Evolutionary conservation across 2,888 invertebrate genomes (phyloP), one percentile per base, ranked within the genome.

Genomic region (Drosophila recens): DNA sequence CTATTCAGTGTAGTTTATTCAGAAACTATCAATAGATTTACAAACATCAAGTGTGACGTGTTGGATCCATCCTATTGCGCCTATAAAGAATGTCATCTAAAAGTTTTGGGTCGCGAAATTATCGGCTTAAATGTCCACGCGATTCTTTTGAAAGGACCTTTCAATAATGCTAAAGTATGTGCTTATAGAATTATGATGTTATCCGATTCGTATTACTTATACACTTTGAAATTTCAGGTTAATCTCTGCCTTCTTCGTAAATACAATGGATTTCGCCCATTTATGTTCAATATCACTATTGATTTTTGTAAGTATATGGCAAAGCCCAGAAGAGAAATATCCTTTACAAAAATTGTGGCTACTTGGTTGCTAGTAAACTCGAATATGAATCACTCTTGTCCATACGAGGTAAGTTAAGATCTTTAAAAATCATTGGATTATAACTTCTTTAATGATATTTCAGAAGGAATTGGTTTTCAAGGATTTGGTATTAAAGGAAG

Each of bases 241-340:
- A 61, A 73, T 53, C 6, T 72, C 0, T 43, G 46, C 8, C 8
- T 72, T 0, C 56, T n/a, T 15, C 68, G 62, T 0, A 64, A 38
- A 36, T 67, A 10, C 9, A 77, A 38, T 45, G 67, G 64, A 1
- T 77, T 27, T 64, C 69, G 33, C 3, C 73, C 70, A 1, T 70
- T 40, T 30, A 17, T 77, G 33, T 61, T 49, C 2, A 72, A 75
- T 10, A 4, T 1, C 0, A 77, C 57, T 0, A 4, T 45, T 0
- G 49, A 78, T 34, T 74, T 57, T 53, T 74, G 78, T 11, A 42
- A 62, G 0, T 36, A 13, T 10, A 53, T 70, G 42, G 10, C 4
- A 4, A 40, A 13, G 1, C 0, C 27, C 0, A 43, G 11, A 0
- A 0, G 0, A 0, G 30, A 9, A 51, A 8, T 64, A 0, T 40